phyloP scores from a whole-genome alignment of 2,888 invertebrate genomes.

The Poecilobothrus nobilitatus region DNA sequence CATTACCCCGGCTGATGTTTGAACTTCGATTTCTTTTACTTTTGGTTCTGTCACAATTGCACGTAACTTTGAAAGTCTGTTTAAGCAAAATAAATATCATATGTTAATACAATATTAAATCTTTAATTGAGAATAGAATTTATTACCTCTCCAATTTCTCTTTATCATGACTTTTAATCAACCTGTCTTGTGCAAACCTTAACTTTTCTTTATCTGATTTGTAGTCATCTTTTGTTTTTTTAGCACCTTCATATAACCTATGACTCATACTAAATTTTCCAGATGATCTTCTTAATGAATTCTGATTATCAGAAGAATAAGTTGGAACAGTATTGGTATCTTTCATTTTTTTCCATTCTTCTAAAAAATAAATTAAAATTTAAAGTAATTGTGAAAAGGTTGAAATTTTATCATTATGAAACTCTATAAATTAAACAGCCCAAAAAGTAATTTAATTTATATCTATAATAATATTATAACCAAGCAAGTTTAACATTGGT shows the following conservation, averaged over 20 bases:
- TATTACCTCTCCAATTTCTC: slow-evolving; percentile 48
- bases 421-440: too few relatives aligned
- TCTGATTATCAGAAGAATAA: slow-evolving; percentile 34
- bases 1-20: slow-evolving; percentile 74
- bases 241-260: slow-evolving; percentile 29
- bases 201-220: slow-evolving; percentile 53
- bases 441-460: too few relatives aligned
- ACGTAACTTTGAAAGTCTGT: slow-evolving; percentile 38
- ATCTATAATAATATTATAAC: too few relatives aligned
- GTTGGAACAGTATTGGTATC: slow-evolving; percentile 51
- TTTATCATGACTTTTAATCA: slow-evolving; percentile 54
- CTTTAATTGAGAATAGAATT: background rate
- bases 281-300: slow-evolving; percentile 34
- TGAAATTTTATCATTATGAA: too few relatives aligned
- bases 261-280: slow-evolving; percentile 11
- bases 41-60: slow-evolving; percentile 50
- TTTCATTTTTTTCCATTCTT: slow-evolving; percentile 77
- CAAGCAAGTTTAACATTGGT: too few relatives aligned
- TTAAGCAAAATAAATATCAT: background rate
- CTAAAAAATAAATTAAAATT: slow-evolving; percentile 34
- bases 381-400: too few relatives aligned
- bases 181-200: slow-evolving; percentile 50
- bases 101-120: background rate
- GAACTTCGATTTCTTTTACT: slow-evolving; percentile 67
- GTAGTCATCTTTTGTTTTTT: slow-evolving; percentile 35